These are phyloP conservation scores for Meandrusa payeni DNA, from an alignment of 2,888 invertebrate species.

Conservation along the genomic window DNA sequence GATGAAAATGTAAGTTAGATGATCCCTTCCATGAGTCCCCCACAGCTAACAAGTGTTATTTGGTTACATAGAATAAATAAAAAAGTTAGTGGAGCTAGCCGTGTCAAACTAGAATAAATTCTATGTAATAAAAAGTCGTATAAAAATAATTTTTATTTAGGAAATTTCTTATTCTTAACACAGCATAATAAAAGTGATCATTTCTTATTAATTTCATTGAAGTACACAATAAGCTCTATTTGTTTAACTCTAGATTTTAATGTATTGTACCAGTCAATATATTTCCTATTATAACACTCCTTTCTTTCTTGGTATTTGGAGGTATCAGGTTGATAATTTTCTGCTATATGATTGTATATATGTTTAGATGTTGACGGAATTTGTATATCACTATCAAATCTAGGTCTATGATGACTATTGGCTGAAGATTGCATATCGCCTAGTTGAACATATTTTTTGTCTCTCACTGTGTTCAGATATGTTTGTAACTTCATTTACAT, in stretches of 20 bases:
- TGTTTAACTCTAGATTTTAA: conserved; percentile 49
- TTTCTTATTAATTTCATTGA: conserved; percentile 53
- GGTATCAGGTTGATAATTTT: neutral
- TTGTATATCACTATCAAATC: neutral
- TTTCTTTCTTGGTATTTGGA: conserved; percentile 15
- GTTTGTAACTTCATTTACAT: no score
- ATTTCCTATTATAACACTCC: conserved; percentile 27
- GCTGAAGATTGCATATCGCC: neutral
- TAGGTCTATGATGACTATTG: neutral
- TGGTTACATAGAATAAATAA: no score
- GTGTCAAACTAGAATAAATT: no score
- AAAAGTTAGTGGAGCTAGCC: no score
- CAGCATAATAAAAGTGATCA: no score
- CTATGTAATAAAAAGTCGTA: no score
- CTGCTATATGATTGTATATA: conserved; percentile 1
- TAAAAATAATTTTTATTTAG: no score
- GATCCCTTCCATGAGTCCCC: no score
- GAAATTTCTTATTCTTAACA: no score
- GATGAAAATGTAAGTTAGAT: no score
- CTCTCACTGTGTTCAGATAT: neutral
- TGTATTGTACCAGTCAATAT: conserved; percentile 53
- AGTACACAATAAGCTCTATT: conserved; percentile 52
- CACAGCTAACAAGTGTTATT: no score
- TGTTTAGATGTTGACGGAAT: conserved; percentile 1
- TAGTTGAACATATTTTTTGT: neutral